Conservation (phyloP, 2,888 invertebrate species). For the Patella depressa region DNA sequence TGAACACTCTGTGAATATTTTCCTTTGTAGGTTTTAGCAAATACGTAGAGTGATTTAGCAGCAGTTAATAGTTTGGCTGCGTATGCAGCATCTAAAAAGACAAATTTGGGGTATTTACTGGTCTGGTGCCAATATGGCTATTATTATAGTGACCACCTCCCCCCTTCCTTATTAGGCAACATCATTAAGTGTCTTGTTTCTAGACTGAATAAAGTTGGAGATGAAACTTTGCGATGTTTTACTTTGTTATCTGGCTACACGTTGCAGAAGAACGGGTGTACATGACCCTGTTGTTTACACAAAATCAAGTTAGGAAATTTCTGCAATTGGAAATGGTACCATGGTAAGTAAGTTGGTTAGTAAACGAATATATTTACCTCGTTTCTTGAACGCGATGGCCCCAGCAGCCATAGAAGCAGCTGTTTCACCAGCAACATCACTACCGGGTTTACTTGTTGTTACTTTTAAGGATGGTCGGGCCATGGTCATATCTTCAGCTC, state of each 20-base stretch:
- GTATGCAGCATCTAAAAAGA: constrained; percentile 32
- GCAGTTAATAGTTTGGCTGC: constrained; percentile 29
- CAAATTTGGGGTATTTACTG: not conserved
- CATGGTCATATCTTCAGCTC: constrained; percentile 76
- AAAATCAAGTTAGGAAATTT: too few species aligned
- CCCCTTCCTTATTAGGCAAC: too few species aligned
- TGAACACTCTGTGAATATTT: constrained; percentile 26
- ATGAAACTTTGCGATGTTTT: too few species aligned
- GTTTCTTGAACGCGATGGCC: constrained; percentile 72
- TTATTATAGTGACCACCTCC: too few species aligned
- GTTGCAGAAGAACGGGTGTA: too few species aligned
- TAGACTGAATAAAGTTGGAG: too few species aligned
- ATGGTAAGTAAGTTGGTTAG: too few species aligned
- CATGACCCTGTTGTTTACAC: too few species aligned
- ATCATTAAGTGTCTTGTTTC: too few species aligned
- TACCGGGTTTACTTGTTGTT: constrained; percentile 74
- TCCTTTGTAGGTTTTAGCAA: constrained; percentile 35
- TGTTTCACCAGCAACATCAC: constrained; percentile 76
- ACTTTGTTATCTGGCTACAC: too few species aligned
- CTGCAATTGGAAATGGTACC: too few species aligned
- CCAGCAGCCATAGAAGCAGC: constrained; percentile 76
- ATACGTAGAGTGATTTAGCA: constrained; percentile 36
- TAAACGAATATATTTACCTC: constrained; percentile 1
- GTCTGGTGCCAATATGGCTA: too few species aligned
- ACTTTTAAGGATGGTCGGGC: constrained; percentile 75